phyloP scores from a whole-genome alignment of 1,140 invertebrate species.

The Trichonephila clavata region DNA sequence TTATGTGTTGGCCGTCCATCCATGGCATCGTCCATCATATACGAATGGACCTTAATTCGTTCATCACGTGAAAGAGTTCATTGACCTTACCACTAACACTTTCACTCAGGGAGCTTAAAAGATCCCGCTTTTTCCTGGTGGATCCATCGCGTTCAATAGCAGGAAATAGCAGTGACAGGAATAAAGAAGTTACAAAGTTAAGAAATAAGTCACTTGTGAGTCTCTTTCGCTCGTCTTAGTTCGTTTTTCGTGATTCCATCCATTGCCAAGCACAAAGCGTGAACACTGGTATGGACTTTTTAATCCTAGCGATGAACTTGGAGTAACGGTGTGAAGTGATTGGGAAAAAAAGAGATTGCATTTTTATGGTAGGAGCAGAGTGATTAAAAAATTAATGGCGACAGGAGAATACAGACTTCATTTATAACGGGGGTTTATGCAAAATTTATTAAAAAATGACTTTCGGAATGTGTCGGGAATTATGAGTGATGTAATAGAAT shows the following conservation, averaged over 20 bases:
- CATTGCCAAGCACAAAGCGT: not conserved
- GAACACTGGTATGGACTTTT: not conserved
- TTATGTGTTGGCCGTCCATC: conserved; percentile 47
- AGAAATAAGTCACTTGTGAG: not conserved
- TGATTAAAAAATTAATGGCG: no score
- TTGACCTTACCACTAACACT: conserved; percentile 50
- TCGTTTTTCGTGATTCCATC: not conserved
- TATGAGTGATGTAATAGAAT: no score
- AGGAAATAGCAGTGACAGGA: conserved; percentile 29
- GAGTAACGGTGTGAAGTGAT: not conserved
- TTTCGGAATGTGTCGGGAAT: no score
- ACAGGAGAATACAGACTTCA: no score
- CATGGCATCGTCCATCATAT: conserved; percentile 41
- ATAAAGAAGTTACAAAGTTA: not conserved
- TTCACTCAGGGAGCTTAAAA: conserved; percentile 55
- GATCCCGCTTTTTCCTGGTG: conserved; percentile 42
- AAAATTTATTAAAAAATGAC: no score
- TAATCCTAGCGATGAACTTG: conserved; percentile 17
- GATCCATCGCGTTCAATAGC: conserved; percentile 19
- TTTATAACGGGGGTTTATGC: no score
- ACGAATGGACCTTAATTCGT: conserved; percentile 59
- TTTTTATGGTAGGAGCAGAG: no score
- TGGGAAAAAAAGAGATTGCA: no score
- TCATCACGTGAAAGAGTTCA: conserved; percentile 69
- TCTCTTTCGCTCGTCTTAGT: not conserved